phyloP scores from a whole-genome alignment of 1,140 invertebrate species.

The Drosophila cardini region DNA sequence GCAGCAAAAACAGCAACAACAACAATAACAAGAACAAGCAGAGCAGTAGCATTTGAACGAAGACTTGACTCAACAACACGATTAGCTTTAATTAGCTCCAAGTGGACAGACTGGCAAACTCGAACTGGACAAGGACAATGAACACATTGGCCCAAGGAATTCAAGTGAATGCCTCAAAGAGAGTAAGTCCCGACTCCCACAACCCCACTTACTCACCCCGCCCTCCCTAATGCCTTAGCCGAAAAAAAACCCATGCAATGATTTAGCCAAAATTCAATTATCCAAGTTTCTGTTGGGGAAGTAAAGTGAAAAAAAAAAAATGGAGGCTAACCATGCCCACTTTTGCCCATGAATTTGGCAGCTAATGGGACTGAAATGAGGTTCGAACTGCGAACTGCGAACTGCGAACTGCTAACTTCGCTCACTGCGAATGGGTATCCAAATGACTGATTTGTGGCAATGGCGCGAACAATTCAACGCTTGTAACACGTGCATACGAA shows the following conservation, averaged over 20 bases:
- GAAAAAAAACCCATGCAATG: conserved; percentile 40
- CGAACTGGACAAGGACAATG: conserved; percentile 46
- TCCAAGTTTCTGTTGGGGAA: conserved; percentile 14
- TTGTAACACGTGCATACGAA: neutral
- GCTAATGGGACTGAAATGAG: conserved; percentile 65
- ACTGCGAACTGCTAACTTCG: conserved; percentile 7
- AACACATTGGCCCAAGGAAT: conserved; percentile 39
- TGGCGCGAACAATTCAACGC: conserved; percentile 9
- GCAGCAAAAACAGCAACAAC: conserved; percentile 1
- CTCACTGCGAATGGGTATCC: conserved; percentile 15
- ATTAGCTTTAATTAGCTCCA: conserved; percentile 62
- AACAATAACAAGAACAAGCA: too few species aligned
- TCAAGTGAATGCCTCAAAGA: conserved; percentile 21
- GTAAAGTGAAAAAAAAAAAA: neutral
- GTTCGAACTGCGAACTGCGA: conserved; percentile 22
- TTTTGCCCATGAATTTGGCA: conserved; percentile 44
- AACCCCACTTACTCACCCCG: too few species aligned
- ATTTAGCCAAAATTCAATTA: conserved; percentile 41
- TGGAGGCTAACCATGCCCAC: neutral
- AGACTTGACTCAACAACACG: conserved; percentile 49
- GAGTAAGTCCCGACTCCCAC: too few species aligned
- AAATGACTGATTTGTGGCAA: conserved; percentile 37
- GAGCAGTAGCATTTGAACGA: conserved; percentile 11
- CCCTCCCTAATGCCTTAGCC: neutral
- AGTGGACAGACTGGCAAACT: conserved; percentile 40